These are phyloP conservation scores for Microcebus lehilahytsara DNA, from an alignment of 2,113 vertebrate species.

Conservation along the genomic window DNA sequence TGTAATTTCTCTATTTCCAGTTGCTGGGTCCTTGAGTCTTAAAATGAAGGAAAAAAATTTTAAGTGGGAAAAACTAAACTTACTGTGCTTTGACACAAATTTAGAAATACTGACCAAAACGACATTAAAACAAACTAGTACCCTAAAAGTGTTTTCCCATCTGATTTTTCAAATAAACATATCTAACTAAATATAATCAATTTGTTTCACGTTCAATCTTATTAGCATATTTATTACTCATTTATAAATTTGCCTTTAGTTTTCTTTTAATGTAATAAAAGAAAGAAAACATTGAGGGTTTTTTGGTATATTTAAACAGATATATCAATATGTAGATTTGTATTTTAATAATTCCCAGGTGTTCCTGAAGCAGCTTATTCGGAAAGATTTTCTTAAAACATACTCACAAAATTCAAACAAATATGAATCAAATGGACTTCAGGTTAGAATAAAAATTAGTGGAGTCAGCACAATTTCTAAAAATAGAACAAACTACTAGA, in stretches of 20 bases:
- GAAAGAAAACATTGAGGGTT: background rate
- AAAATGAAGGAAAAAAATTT: background rate
- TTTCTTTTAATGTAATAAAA: conserved; percentile 6
- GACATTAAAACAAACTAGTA: conserved; percentile 38
- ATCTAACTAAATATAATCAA: background rate
- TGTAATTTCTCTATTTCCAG: background rate
- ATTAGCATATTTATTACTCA: background rate
- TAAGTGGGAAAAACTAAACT: background rate
- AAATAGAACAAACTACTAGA: conserved; percentile 26
- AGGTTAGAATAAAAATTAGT: background rate
- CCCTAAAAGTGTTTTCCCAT: background rate
- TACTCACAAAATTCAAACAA: conserved; percentile 9
- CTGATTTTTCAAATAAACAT: background rate
- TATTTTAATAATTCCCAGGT: background rate
- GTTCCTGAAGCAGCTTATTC: conserved; percentile 25
- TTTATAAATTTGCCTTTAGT: conserved; percentile 35
- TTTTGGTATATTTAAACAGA: background rate
- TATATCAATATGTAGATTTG: background rate
- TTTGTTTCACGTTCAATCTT: background rate
- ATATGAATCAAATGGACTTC: background rate
- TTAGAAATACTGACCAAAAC: conserved; percentile 17
- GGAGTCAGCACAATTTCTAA: background rate
- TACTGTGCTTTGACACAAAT: background rate
- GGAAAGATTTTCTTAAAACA: background rate
- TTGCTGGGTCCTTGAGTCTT: background rate